phyloP scores from a whole-genome alignment of 2,888 invertebrate genomes.

The Subacronicta megacephala region DNA sequence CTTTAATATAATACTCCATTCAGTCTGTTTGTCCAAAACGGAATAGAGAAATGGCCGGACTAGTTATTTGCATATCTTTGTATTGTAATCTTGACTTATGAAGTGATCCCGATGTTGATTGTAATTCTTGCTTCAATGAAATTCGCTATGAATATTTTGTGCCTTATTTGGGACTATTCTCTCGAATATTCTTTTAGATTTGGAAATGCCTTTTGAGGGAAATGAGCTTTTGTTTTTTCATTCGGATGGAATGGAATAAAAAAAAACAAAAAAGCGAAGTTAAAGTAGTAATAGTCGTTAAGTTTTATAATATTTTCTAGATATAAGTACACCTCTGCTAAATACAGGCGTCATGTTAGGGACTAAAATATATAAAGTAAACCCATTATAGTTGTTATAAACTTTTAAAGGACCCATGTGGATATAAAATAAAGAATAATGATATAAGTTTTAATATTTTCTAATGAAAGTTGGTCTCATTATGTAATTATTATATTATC shows the following conservation, averaged over 20 bases:
- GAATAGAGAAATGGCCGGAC: conserved; percentile 35
- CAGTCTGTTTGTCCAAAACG: conserved; percentile 38
- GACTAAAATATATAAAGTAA: conserved; percentile 9
- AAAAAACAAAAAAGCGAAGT: no score
- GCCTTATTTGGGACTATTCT: neutral
- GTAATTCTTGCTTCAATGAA: conserved; percentile 18
- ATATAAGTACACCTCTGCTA: no score
- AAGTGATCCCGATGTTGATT: conserved; percentile 33
- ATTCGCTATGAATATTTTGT: conserved; percentile 31
- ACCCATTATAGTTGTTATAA: conserved; percentile 6
- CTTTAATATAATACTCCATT: conserved; percentile 25
- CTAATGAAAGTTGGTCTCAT: conserved; percentile 3
- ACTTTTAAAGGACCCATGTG: conserved; percentile 13
- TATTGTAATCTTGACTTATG: conserved; percentile 37
- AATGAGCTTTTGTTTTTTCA: no score
- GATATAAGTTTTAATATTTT: conserved; percentile 3
- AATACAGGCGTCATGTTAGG: no score
- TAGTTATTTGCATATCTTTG: conserved; percentile 50
- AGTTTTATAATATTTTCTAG: no score
- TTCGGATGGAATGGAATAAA: no score
- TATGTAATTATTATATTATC: no score
- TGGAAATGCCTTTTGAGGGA: no score
- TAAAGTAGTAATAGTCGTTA: no score
- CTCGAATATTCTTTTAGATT: neutral
- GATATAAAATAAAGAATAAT: conserved; percentile 11